phyloP scores from a whole-genome alignment of 2,113 vertebrate genomes.

The Perca schrenkii region DNA sequence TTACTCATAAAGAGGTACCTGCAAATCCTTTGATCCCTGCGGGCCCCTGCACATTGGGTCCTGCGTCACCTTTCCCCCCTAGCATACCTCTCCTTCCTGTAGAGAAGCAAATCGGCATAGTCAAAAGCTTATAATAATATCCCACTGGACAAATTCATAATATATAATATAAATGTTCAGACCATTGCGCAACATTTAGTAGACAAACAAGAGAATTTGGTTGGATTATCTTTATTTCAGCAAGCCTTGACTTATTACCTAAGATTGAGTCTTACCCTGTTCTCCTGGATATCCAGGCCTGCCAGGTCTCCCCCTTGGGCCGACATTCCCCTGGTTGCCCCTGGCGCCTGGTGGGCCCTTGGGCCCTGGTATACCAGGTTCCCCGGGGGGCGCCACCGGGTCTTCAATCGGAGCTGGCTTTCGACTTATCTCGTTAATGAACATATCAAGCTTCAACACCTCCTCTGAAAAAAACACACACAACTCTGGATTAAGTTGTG shows the following conservation, averaged over 20 bases:
- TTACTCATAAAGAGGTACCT: conserved; percentile 68
- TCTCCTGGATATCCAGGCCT: conserved; percentile 87
- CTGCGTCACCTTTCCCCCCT: conserved; percentile 77
- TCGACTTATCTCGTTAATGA: conserved; percentile 86
- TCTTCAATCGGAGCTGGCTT: conserved; percentile 90
- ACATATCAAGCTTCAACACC: conserved; percentile 89
- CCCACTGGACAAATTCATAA: not conserved
- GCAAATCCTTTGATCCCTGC: conserved; percentile 81
- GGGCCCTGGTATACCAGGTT: conserved; percentile 86
- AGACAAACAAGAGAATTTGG: not conserved
- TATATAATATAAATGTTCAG: not conserved
- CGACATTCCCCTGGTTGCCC: conserved; percentile 83
- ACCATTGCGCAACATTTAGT: not conserved
- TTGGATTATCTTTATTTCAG: not conserved
- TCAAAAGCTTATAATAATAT: not conserved
- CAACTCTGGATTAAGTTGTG: not conserved
- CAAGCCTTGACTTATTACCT: not conserved
- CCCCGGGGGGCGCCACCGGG: conserved; percentile 84
- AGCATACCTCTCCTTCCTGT: conserved; percentile 76
- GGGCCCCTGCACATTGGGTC: conserved; percentile 78
- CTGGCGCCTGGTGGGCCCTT: conserved; percentile 81
- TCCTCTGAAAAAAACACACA: conserved; percentile 85
- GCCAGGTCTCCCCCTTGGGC: conserved; percentile 79
- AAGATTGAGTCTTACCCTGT: conserved; percentile 82
- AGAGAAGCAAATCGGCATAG: not conserved